Conservation (phyloP, 2,888 invertebrate genomes). For the Adelognathus sp. region DNA sequence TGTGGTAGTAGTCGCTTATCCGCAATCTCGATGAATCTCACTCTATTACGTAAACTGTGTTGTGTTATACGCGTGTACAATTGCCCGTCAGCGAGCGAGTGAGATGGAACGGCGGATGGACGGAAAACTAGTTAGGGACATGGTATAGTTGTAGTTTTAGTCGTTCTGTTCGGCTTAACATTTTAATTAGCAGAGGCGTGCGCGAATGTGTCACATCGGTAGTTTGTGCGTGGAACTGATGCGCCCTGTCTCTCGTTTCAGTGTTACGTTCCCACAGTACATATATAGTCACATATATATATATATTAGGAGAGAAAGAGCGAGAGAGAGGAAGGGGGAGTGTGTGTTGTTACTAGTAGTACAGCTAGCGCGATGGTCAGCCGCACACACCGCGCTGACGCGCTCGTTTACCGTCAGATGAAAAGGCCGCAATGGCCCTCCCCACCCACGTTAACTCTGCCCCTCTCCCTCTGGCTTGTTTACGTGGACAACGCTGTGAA, state of each 20-base stretch:
- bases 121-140: conserved; percentile 57
- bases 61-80: conserved; percentile 2
- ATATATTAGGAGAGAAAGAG: neutral
- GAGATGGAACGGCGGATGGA: conserved; percentile 37
- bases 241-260: neutral
- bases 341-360: no score
- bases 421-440: neutral
- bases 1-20: neutral
- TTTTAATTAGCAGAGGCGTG: conserved; percentile 75
- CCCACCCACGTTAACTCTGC: neutral
- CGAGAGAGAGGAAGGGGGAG: no score
- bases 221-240: conserved; percentile 33
- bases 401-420: conserved; percentile 31
- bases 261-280: neutral
- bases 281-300: neutral
- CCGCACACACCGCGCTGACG: conserved; percentile 36
- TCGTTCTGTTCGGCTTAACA: conserved; percentile 70
- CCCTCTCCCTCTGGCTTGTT: conserved; percentile 6
- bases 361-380: conserved; percentile 39
- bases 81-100: neutral
- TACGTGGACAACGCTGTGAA: conserved; percentile 31
- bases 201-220: conserved; percentile 43
- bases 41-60: conserved; percentile 41
- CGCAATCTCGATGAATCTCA: conserved; percentile 31
- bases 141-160: conserved; percentile 58